Base-by-base conservation (phyloP, 2,888 invertebrate genomes). In the Smittia sp. region DNA sequence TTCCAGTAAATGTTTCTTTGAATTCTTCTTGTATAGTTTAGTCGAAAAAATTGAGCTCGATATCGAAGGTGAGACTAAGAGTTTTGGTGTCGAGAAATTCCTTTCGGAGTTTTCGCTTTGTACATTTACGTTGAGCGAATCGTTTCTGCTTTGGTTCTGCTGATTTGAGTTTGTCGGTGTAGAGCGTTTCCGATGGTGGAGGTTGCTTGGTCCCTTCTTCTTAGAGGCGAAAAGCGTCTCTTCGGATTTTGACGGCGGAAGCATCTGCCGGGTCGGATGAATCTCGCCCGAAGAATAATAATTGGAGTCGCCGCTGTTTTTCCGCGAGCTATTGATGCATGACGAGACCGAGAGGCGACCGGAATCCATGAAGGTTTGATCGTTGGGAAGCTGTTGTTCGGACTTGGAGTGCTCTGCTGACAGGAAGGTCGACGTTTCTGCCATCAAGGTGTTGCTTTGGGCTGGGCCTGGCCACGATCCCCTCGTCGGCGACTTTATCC, bases 381-480 rank as follows among this genome's bases (percentile, higher is more conserved):
- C 86, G 0, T 79, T 58, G 76, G 86, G 86, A 3, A 91, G 79
- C 75, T 90, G 90, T 78, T 93, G 93, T 78, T 93, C 93, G 27
- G 93, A 93, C 80, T 93, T 92, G 76, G 93, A 93, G 78, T 93
- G 89, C 78, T 93, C 93, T 0, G 76, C 76, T 76, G 85, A 81
- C 77, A 85, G 80, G 58, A 86, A 22, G 2, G 18, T 20, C 3
- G 18, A 20, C 1, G 58, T 20, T 13, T 79, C 79, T 0, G 84
- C 84, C 3, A 84, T 81, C 65, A 85, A 85, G 0, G 86, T 86
- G 90, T 1, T 89, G n/a, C 79, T 79, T 0, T 84, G 84, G 3
- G 89, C 90, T 0, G 93, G 93, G 0, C 93, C 93, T 0, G 93
- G 93, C 93, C 93, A 94, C 1, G 92, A 92, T 0, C 93, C 93